Evolutionary conservation across 2,888 invertebrate species (phyloP), one percentile per base, ranked within the genome.

Genomic region (Punctoribates punctum): DNA sequence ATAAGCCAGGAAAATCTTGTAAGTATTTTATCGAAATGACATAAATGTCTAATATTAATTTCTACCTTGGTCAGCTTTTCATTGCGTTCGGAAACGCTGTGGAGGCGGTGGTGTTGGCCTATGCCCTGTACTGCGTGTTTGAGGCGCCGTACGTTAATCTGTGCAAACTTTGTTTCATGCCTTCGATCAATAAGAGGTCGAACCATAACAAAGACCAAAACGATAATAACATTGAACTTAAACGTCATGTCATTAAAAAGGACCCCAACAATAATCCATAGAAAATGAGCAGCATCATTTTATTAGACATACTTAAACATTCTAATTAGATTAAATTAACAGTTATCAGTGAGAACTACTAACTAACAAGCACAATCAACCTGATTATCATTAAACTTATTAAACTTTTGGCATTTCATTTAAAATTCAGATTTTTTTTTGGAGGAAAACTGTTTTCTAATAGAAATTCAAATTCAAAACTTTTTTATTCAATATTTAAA

Each of bases 91-190:
- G 57, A 13, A 62, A 60, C n/a, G 51, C 42, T 8, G 34, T 70
- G 17, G 46, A 62, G 11, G 62, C 73, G 1, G 15, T 57, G 15
- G 29, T 73, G 29, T 29, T 73, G 51, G 51, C 73, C 34, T 73
- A 54, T 27, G 29, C 11, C 4, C 25, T 48, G 29, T 73, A 73
- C 57, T 73, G 73, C 20, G 2, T 34, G 38, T 73, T 73, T 17
- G 73, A 73, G 23, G 54, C 54, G n/a, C 73, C 73, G 29, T 73
- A 73, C 23, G 73, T 73, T 27, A 51, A 57, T 48, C 38, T 73
- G 11, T 34, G 51, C 15, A 73, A 73, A 54, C 51, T 73, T 2
- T 4, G 48, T 5, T 73, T 73, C 25, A 34, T 34, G 34, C 48
- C 51, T 17, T 73, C 73, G 9, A 67, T 67, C 9, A 67, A 67